Evolutionary conservation across 2,797 vertebrate genomes (phyloP), one percentile per base, ranked within the genome.

Genomic region (Yasuhikotakia modesta): DNA sequence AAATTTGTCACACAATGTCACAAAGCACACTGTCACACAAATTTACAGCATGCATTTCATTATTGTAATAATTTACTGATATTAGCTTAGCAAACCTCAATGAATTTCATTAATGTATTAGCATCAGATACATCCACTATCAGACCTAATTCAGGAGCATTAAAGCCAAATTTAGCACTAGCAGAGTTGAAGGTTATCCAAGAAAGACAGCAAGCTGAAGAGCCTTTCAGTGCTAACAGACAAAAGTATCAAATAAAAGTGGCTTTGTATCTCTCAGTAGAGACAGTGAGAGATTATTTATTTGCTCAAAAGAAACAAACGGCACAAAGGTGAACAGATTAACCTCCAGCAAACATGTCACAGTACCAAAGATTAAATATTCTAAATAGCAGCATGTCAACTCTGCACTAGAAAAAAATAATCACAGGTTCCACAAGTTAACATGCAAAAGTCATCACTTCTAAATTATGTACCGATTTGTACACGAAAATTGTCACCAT

Each of bases 301-400:
- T 24, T 58, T 27, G 52, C 22, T 45, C 53, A 57, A 10, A 45
- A 58, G 24, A 1, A 71, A 55, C 19, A 12, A 19, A 4, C 19
- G 1, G 11, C 19, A 55, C 53, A 53, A 53, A 53, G 50, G 7
- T 27, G 21, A 71, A 45, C 35, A 45, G 43, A 21, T 58, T 45
- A 58, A 71, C 16, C 35, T 24, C 10, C 69, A 32, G 11, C 17
- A 69, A 68, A 68, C 50, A 21, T 50, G 45, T 52, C 46, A 52
- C 3, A 17, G 19, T 55, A 1, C 21, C 53, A 71, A 53, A 58
- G 22, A 71, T 43, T 27, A 27, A 58, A 35, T 3, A 32, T 14
- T 69, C 5, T 30, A 69, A 52, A 52, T 30, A 48, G n/a, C 66
- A 50, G 46, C 46, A 52, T 68, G 27, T 1, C 66, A 30, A 4